A percentile compares a stretch with the other conserved stretches of the same genome.
phyloP scores from a whole-genome alignment of 1,140 invertebrate species.

The Trialeurodes vaporariorum region DNA sequence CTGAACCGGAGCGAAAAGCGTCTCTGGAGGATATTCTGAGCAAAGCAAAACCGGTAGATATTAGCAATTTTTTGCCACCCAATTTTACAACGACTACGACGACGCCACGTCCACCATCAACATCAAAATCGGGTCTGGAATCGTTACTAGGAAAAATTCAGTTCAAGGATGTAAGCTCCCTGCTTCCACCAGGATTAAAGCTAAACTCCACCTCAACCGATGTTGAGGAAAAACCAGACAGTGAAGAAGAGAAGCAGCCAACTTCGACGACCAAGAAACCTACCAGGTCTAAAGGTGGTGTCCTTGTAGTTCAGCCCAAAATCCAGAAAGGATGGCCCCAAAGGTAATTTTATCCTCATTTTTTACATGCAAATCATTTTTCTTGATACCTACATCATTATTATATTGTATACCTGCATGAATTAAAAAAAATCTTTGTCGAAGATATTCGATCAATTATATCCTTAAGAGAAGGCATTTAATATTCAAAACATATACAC shows the following conservation, averaged over 20 bases:
- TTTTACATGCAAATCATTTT: background rate
- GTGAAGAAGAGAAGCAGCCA: constrained; percentile 17
- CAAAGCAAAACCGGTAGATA: constrained; percentile 41
- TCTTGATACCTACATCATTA: too few species aligned
- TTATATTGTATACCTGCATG: too few species aligned
- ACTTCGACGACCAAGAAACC: constrained; percentile 28
- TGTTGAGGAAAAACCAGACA: background rate
- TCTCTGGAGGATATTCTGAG: constrained; percentile 19
- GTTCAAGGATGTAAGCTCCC: constrained; percentile 28
- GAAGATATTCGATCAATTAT: too few species aligned
- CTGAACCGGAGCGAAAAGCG: constrained; percentile 9
- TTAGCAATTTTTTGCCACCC: constrained; percentile 45
- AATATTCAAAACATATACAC: too few species aligned
- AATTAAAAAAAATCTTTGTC: too few species aligned
- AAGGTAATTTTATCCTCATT: constrained; percentile 40
- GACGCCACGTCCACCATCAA: constrained; percentile 35
- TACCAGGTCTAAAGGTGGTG: background rate
- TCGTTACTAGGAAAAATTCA: constrained; percentile 27
- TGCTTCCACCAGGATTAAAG: constrained; percentile 33
- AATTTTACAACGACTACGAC: constrained; percentile 38
- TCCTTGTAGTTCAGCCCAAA: constrained; percentile 35
- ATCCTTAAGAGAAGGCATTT: too few species aligned
- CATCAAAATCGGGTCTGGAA: constrained; percentile 15
- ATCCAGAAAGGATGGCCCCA: constrained; percentile 71
- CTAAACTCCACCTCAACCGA: background rate